Conservation (phyloP, 2,888 invertebrate species). For the Linhomoeus sp. region DNA sequence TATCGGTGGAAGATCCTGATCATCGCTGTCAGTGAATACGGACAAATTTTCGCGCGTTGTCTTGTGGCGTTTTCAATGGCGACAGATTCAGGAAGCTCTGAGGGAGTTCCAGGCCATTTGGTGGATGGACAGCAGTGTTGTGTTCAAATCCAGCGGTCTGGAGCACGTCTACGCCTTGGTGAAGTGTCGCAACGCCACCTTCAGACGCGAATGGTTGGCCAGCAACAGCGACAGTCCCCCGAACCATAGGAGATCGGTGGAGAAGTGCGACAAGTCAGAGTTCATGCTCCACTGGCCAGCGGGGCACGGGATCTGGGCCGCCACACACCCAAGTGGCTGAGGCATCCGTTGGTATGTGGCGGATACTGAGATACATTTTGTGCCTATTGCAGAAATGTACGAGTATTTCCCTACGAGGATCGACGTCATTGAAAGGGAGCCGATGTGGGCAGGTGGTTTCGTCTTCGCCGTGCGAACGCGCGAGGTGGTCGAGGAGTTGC, state of each 20-base stretch:
- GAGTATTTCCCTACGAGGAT: conserved; percentile 20
- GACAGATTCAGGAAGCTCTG: conserved; percentile 23
- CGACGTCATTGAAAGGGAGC: conserved; percentile 10
- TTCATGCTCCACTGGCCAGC: conserved; percentile 13
- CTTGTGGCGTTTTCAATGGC: too few relatives aligned
- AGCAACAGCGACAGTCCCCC: too few relatives aligned
- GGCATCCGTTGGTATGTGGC: too few relatives aligned
- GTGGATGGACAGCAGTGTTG: conserved; percentile 24
- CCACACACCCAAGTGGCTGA: conserved; percentile 14
- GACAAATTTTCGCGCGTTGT: too few relatives aligned
- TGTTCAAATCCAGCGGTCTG: conserved; percentile 17
- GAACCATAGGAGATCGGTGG: too few relatives aligned
- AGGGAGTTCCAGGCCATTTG: conserved; percentile 24
- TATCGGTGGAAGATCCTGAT: too few relatives aligned
- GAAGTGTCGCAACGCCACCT: too few relatives aligned
- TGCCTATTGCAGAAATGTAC: conserved; percentile 18
- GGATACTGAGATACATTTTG: too few relatives aligned
- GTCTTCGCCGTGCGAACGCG: conserved; percentile 5
- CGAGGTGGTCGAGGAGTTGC: conserved; percentile 13
- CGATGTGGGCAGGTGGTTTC: conserved; percentile 20
- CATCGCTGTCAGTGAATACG: too few relatives aligned
- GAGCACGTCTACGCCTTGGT: conserved; percentile 17
- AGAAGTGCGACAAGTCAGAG: conserved; percentile 9
- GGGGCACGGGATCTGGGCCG: conserved; percentile 14
- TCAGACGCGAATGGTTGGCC: too few relatives aligned